Evolutionary conservation across 2,113 vertebrate species (phyloP).

Genomic region (Bolborhynchus lineola): DNA sequence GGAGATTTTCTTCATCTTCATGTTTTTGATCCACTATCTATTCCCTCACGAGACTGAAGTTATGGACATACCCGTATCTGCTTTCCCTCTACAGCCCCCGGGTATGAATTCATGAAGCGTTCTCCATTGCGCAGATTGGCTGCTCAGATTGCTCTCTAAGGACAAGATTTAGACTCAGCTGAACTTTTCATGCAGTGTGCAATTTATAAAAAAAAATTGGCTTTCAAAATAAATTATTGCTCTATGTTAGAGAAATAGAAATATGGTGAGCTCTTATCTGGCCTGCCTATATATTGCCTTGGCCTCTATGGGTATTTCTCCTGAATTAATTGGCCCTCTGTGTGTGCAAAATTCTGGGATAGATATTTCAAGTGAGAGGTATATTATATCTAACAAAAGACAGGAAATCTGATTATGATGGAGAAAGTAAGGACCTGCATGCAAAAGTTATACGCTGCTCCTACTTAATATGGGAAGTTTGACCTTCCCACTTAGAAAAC

Average conservation of each 20-base stretch:
- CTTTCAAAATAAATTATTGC: conserved; percentile 29
- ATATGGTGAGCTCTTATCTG: background rate
- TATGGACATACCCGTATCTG: background rate
- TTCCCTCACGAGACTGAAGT: background rate
- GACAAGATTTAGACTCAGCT: background rate
- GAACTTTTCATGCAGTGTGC: background rate
- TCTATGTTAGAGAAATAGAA: background rate
- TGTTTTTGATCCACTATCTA: background rate
- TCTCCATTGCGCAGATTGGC: background rate
- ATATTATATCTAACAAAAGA: background rate
- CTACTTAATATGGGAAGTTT: background rate
- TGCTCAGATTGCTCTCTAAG: conserved; percentile 13
- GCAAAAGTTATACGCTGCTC: background rate
- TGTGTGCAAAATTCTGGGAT: background rate
- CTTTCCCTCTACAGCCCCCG: background rate
- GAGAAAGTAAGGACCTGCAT: background rate
- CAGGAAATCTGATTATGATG: background rate
- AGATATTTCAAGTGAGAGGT: background rate
- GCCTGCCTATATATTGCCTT: background rate
- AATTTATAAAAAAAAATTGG: background rate
- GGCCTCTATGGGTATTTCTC: background rate
- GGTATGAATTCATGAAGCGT: background rate
- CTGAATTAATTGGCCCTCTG: background rate
- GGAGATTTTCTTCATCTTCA: background rate
- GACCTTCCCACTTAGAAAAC: background rate